Evolutionary conservation across 1,140 invertebrate species (phyloP).

Genomic region (Glossosoma conforme): DNA sequence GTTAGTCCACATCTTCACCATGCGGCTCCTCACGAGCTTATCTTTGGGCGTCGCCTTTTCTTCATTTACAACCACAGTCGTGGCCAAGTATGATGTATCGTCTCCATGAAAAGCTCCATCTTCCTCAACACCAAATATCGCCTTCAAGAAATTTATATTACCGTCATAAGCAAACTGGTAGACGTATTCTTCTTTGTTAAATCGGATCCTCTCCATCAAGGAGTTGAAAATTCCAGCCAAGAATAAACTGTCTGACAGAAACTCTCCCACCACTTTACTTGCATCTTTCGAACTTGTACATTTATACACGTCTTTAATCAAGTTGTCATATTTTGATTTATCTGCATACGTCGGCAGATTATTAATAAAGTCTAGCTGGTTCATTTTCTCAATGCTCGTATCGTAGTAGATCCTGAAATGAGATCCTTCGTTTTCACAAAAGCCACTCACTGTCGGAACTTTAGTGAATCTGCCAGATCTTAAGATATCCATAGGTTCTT

Average conservation of each 20-base stretch:
- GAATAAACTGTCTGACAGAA: conserved; percentile 41
- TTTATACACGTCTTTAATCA: conserved; percentile 37
- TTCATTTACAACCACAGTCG: conserved; percentile 29
- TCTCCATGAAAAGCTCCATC: conserved; percentile 42
- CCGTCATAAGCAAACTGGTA: conserved; percentile 45
- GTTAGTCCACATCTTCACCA: conserved; percentile 48
- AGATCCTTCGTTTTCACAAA: conserved; percentile 40
- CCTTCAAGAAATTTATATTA: conserved; percentile 40
- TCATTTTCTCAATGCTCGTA: conserved; percentile 31
- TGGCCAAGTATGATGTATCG: conserved; percentile 41
- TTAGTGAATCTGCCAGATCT: conserved; percentile 37
- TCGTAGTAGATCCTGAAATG: conserved; percentile 30
- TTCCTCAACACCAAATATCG: conserved; percentile 34
- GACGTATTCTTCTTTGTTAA: conserved; percentile 39
- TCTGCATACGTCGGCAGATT: conserved; percentile 36
- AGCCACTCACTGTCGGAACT: conserved; percentile 40
- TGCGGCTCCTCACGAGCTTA: conserved; percentile 36
- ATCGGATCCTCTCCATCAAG: too few relatives aligned
- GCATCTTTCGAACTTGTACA: conserved; percentile 32
- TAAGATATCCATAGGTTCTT: conserved; percentile 37
- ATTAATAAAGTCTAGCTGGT: conserved; percentile 36
- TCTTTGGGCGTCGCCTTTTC: conserved; percentile 34
- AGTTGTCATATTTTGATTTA: conserved; percentile 33
- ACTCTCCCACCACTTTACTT: conserved; percentile 39
- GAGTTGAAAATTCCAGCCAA: conserved; percentile 38